Evolutionary conservation across 1,140 invertebrate genomes (phyloP).

Genomic region (Solenopsis fugax): DNA sequence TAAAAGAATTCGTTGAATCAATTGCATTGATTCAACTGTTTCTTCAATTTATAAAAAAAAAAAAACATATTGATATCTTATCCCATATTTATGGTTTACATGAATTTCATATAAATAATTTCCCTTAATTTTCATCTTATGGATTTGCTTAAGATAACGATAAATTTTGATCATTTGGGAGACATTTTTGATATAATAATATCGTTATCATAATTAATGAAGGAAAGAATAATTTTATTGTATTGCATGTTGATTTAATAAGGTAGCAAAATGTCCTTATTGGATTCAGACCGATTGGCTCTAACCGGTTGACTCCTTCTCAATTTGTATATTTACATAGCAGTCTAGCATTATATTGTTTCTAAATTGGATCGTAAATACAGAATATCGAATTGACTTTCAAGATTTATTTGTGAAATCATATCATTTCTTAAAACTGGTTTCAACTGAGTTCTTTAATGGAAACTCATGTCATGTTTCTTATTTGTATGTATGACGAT

Average conservation of each 20-base stretch:
- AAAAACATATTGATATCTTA: background rate
- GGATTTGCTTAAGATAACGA: background rate
- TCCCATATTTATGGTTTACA: background rate
- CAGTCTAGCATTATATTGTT: too few species aligned
- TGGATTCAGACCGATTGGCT: background rate
- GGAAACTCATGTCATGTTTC: too few species aligned
- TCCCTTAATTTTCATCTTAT: background rate
- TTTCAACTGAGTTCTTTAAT: too few species aligned
- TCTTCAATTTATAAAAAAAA: background rate
- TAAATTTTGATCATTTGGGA: background rate
- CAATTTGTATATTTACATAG: too few species aligned
- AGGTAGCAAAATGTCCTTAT: background rate
- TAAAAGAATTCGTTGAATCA: background rate
- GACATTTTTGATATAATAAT: background rate
- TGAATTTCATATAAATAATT: background rate
- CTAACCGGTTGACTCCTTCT: too few species aligned
- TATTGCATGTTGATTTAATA: background rate
- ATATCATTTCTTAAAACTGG: too few species aligned
- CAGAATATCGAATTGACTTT: too few species aligned
- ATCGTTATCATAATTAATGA: background rate
- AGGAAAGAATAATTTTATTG: background rate
- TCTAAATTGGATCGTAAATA: too few species aligned
- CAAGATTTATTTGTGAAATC: too few species aligned
- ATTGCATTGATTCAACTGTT: slow-evolving; percentile 6
- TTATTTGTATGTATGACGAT: too few species aligned